phyloP scores from a whole-genome alignment of 2,797 vertebrate species.

The Falco cherrug region DNA sequence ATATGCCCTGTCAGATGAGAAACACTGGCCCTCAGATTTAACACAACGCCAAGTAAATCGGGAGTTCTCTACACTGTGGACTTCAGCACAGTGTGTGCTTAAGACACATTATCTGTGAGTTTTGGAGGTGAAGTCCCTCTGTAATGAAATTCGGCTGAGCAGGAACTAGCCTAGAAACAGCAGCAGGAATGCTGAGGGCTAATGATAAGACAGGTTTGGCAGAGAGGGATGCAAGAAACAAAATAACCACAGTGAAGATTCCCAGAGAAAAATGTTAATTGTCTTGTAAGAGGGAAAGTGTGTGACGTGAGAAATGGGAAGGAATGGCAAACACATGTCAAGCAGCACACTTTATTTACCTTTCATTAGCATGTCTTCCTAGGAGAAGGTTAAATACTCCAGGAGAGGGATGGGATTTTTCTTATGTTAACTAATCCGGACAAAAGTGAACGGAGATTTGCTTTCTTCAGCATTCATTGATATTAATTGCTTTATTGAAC shows the following conservation, averaged over 20 bases:
- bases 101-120: slow-evolving; percentile 68
- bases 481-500: slow-evolving; percentile 83
- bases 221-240: slow-evolving; percentile 65
- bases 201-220: slow-evolving; percentile 79
- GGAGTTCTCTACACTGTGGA: neutral
- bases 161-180: slow-evolving; percentile 72
- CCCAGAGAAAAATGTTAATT: slow-evolving; percentile 76
- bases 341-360: slow-evolving; percentile 81
- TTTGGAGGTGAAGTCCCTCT: slow-evolving; percentile 67
- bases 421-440: slow-evolving; percentile 75
- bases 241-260: slow-evolving; percentile 60
- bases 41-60: neutral
- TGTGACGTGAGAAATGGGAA: slow-evolving; percentile 72
- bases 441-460: slow-evolving; percentile 77
- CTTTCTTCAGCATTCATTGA: slow-evolving; percentile 80
- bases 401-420: slow-evolving; percentile 66
- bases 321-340: slow-evolving; percentile 85
- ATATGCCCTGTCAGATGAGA: slow-evolving; percentile 7
- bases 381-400: slow-evolving; percentile 75
- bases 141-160: slow-evolving; percentile 83
- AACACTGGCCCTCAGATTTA: neutral
- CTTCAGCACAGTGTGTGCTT: neutral
- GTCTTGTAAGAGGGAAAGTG: slow-evolving; percentile 72
- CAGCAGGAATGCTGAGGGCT: slow-evolving; percentile 70
- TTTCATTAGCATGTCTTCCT: slow-evolving; percentile 74